These are phyloP conservation scores for Amblyraja radiata DNA, from an alignment of 2,797 vertebrate species.

Conservation along the genomic window DNA sequence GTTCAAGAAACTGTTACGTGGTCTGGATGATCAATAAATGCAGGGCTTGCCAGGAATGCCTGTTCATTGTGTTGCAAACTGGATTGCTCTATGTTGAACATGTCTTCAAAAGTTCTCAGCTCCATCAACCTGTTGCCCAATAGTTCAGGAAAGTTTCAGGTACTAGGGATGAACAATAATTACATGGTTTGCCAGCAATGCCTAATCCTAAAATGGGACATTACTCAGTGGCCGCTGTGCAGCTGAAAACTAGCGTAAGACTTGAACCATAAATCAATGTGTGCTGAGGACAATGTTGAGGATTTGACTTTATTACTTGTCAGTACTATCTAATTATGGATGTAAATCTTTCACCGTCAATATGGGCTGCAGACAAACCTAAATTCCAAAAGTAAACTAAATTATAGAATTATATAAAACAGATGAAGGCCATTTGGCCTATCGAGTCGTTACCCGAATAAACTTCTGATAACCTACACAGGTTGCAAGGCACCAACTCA, in stretches of 20 bases:
- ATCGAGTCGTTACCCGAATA: not conserved
- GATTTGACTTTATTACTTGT: not conserved
- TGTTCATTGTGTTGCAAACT: not conserved
- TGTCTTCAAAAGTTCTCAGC: not conserved
- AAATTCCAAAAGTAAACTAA: not conserved
- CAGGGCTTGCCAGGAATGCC: not conserved
- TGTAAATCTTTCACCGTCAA: not conserved
- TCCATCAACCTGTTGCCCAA: not conserved
- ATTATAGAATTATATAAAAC: too few relatives aligned
- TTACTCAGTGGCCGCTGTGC: not conserved
- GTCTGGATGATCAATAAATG: not conserved
- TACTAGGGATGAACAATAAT: not conserved
- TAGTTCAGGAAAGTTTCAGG: not conserved
- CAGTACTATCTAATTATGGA: not conserved
- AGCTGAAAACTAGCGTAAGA: not conserved
- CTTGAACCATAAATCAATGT: not conserved
- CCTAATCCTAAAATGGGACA: not conserved
- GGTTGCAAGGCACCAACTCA: not conserved
- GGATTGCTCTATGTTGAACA: not conserved
- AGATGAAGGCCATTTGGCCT: not conserved
- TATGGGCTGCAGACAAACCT: not conserved
- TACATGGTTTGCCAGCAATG: not conserved
- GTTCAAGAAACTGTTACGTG: not conserved
- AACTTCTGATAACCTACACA: not conserved
- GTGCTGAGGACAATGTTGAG: not conserved